Percentiles rank a stretch among this genome's conserved stretches.
phyloP scores from a whole-genome alignment of 2,113 vertebrate genomes.

The Raphicerus campestris region DNA sequence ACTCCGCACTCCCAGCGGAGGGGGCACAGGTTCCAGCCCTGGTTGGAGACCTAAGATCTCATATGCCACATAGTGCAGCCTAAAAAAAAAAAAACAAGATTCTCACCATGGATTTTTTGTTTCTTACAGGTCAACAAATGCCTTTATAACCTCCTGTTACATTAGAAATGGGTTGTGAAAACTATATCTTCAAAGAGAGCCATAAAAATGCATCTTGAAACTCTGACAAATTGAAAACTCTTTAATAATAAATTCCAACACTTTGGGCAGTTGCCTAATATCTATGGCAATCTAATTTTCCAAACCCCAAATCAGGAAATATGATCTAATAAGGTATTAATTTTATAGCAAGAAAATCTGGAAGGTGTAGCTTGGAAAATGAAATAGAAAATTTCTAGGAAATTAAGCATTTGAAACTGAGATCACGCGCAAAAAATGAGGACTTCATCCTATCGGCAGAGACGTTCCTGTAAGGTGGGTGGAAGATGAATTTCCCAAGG shows the following conservation, averaged over 20 bases:
- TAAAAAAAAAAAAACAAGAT: neutral
- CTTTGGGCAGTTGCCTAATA: neutral
- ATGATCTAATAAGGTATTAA: conserved; percentile 22
- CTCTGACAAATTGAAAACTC: conserved; percentile 17
- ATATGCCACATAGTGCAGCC: neutral
- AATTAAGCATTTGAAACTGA: neutral
- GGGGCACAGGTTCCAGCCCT: neutral
- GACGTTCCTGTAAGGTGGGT: neutral
- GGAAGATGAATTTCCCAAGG: neutral
- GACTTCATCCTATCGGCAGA: neutral
- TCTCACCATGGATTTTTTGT: neutral
- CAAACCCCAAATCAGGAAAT: neutral
- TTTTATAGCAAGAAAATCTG: conserved; percentile 41
- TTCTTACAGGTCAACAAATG: neutral
- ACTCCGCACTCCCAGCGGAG: neutral
- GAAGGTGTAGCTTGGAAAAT: conserved; percentile 4
- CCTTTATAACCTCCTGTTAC: neutral
- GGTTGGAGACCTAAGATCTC: neutral
- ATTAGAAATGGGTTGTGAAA: neutral
- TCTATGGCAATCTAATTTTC: conserved; percentile 9
- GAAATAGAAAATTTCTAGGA: conserved; percentile 21
- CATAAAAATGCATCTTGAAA: neutral
- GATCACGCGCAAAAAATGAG: neutral
- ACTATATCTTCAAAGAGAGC: neutral
- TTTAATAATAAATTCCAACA: conserved; percentile 23